Conservation (phyloP, 2,797 vertebrate species). For the Clangula hyemalis region DNA sequence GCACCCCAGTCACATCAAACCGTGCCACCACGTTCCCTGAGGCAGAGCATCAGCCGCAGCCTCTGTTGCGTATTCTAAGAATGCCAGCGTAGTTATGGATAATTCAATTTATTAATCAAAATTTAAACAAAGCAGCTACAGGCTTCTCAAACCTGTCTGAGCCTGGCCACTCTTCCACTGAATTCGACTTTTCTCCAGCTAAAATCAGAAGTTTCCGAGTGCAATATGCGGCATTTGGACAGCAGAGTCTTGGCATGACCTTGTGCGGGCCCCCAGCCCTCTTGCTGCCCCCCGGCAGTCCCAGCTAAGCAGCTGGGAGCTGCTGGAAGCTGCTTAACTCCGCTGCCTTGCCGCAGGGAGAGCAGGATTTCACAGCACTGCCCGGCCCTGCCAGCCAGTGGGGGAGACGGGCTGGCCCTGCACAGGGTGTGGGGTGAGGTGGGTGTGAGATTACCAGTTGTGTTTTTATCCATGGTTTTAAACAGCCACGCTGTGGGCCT, state of each 20-base stretch:
- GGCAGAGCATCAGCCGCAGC: neutral
- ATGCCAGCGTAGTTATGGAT: neutral
- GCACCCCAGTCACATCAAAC: neutral
- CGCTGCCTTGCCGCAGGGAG: neutral
- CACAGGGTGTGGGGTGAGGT: neutral
- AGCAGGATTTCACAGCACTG: neutral
- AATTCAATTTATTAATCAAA: conserved; percentile 39
- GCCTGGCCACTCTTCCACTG: neutral
- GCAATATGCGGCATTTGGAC: neutral
- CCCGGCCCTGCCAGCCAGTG: neutral
- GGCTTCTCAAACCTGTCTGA: neutral
- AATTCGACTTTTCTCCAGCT: neutral
- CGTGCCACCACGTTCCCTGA: neutral
- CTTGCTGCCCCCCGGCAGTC: neutral
- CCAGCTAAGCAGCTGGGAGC: conserved; percentile 14
- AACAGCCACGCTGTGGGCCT: neutral
- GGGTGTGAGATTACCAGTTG: neutral
- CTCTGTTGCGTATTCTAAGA: neutral
- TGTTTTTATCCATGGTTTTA: neutral
- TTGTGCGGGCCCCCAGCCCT: neutral
- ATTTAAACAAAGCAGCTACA: neutral
- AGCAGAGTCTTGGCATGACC: neutral
- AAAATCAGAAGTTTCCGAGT: neutral
- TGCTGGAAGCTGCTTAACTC: conserved; percentile 34
- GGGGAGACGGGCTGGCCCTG: neutral